Evolutionary conservation across 2,797 vertebrate genomes (phyloP).

Genomic region (Mus caroli): DNA sequence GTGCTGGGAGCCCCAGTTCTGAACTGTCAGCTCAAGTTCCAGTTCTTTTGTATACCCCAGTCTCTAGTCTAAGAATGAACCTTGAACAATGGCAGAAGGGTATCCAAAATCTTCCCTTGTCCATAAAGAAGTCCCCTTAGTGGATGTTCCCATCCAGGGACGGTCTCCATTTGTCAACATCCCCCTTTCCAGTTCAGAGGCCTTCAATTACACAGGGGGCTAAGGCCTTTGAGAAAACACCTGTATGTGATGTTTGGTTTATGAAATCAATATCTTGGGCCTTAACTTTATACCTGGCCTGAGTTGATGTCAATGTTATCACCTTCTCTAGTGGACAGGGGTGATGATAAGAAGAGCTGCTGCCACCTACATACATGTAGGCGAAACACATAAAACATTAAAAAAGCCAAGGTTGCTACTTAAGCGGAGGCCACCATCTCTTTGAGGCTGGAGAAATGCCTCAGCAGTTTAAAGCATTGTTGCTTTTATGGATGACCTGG

Average conservation of each 20-base stretch:
- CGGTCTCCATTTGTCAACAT: background rate
- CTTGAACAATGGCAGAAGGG: background rate
- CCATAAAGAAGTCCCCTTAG: background rate
- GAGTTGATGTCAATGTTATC: background rate
- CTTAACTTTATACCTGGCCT: background rate
- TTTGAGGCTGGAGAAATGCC: background rate
- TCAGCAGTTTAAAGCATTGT: background rate
- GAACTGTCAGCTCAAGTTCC: background rate
- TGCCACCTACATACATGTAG: background rate
- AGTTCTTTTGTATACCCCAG: background rate
- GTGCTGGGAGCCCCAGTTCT: background rate
- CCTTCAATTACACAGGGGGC: background rate
- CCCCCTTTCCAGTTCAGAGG: background rate
- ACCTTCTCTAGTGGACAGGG: background rate
- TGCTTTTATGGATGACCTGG: background rate
- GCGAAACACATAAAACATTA: background rate
- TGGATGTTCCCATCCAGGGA: background rate
- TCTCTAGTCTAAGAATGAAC: background rate
- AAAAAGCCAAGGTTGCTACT: background rate
- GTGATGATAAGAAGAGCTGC: background rate
- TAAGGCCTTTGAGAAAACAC: background rate
- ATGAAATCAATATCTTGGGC: background rate
- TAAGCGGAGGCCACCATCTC: background rate
- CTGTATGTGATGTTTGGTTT: background rate
- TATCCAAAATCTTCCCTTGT: background rate